Evolutionary conservation across 2,888 invertebrate species (phyloP).

Genomic region (Cantharis lateralis): DNA sequence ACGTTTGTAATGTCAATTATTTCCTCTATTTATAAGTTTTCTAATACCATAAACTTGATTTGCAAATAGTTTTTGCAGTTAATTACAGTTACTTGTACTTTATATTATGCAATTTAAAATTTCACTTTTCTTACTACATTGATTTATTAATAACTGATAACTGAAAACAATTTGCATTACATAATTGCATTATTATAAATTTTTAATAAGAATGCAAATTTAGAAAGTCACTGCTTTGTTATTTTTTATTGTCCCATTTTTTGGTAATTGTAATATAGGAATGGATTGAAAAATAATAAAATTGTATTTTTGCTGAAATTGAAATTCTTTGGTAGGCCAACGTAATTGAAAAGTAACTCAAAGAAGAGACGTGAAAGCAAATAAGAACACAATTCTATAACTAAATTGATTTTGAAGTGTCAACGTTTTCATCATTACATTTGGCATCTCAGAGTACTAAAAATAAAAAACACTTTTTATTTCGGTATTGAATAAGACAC

Average conservation of each 20-base stretch:
- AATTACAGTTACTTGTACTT: slow-evolving; percentile 16
- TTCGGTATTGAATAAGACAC: not conserved
- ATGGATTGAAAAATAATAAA: slow-evolving; percentile 1
- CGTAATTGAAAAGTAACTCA: slow-evolving; percentile 4
- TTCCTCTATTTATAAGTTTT: slow-evolving; percentile 17
- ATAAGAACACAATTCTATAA: slow-evolving; percentile 3
- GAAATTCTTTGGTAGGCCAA: not conserved
- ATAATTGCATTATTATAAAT: not conserved
- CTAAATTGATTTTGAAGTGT: slow-evolving; percentile 3
- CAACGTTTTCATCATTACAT: slow-evolving; percentile 2
- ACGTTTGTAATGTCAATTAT: slow-evolving; percentile 2
- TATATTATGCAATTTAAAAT: slow-evolving; percentile 13
- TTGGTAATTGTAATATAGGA: not conserved
- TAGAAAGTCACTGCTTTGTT: not conserved
- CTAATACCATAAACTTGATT: slow-evolving; percentile 16
- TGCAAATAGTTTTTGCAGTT: slow-evolving; percentile 14
- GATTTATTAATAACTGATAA: slow-evolving; percentile 23
- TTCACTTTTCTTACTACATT: slow-evolving; percentile 25
- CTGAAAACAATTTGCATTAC: not conserved
- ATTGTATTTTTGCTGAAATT: slow-evolving; percentile 1
- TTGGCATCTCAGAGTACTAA: not conserved
- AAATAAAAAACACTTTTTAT: not conserved
- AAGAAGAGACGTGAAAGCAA: slow-evolving; percentile 4
- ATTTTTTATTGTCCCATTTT: not conserved
- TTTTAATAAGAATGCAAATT: not conserved